Percentiles rank a stretch among this genome's conserved stretches.
phyloP scores from a whole-genome alignment of 2,888 invertebrate genomes.

The Aleiodes alternator region DNA sequence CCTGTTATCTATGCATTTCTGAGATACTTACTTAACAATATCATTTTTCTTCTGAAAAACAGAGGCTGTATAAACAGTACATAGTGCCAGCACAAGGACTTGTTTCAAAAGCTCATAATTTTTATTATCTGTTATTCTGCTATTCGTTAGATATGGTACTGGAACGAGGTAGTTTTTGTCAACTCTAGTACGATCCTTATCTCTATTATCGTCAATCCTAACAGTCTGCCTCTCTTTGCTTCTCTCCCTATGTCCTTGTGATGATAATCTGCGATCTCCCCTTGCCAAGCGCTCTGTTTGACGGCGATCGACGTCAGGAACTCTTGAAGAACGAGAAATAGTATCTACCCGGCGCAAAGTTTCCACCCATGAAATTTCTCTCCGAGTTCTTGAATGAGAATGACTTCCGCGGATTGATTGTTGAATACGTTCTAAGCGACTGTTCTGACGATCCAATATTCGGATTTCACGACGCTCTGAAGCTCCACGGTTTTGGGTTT shows the following conservation, averaged over 20 bases:
- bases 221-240: slow-evolving; percentile 11
- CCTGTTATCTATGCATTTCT: not conserved
- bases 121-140: slow-evolving; percentile 14
- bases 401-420: not conserved
- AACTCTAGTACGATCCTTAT: slow-evolving; percentile 23
- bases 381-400: slow-evolving; percentile 6
- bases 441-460: slow-evolving; percentile 13
- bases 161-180: slow-evolving; percentile 32
- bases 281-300: slow-evolving; percentile 23
- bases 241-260: not conserved
- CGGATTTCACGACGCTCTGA: slow-evolving; percentile 32
- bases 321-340: slow-evolving; percentile 28
- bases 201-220: slow-evolving; percentile 5
- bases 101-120: slow-evolving; percentile 63
- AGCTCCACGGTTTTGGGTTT: slow-evolving; percentile 8
- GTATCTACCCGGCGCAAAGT: slow-evolving; percentile 40
- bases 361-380: slow-evolving; percentile 37
- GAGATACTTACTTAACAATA: slow-evolving; percentile 60
- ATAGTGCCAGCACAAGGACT: slow-evolving; percentile 61
- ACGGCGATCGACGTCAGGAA: slow-evolving; percentile 45
- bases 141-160: slow-evolving; percentile 33
- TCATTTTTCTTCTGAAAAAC: slow-evolving; percentile 62
- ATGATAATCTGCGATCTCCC: slow-evolving; percentile 13
- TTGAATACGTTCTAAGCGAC: slow-evolving; percentile 3
- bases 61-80: slow-evolving; percentile 65